Evolutionary conservation across 1,140 invertebrate species (phyloP).

Genomic region (Drosophila kohkoa): DNA sequence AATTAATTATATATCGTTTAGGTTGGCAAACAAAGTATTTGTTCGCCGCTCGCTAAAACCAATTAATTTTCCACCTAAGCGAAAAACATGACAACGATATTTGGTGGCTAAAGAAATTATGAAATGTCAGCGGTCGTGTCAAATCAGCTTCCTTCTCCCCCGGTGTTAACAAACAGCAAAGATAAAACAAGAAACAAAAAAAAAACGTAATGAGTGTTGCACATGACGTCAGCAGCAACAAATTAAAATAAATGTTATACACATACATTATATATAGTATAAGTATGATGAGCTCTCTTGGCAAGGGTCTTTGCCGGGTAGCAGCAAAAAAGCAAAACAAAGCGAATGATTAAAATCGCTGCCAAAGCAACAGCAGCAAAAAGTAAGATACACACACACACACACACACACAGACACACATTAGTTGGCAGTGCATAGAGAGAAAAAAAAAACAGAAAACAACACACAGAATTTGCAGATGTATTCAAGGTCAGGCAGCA

Average conservation of each 20-base stretch:
- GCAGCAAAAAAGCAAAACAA: conserved; percentile 36
- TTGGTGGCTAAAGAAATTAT: conserved; percentile 32
- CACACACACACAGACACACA: conserved; percentile 26
- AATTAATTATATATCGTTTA: conserved; percentile 27
- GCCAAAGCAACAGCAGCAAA: conserved; percentile 43
- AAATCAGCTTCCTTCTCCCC: conserved; percentile 19
- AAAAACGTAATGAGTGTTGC: conserved; percentile 29
- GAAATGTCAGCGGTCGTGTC: conserved; percentile 54
- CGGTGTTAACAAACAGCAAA: neutral
- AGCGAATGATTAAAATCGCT: conserved; percentile 52
- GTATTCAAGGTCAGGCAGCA: conserved; percentile 81
- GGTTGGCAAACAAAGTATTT: conserved; percentile 41
- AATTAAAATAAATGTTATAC: conserved; percentile 50
- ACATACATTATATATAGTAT: neutral
- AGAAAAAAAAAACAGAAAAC: conserved; percentile 30
- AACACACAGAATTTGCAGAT: conserved; percentile 54
- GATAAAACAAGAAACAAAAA: conserved; percentile 1
- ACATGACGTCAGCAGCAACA: conserved; percentile 53
- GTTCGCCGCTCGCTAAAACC: conserved; percentile 45
- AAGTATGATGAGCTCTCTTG: conserved; percentile 28
- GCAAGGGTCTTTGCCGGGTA: conserved; percentile 34
- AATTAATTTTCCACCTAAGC: conserved; percentile 70
- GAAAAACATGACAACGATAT: conserved; percentile 52
- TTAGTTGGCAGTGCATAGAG: conserved; percentile 66
- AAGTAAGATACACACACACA: conserved; percentile 18